Conservation (phyloP, 2,888 invertebrate species). For the Dolichomitus sp. region DNA sequence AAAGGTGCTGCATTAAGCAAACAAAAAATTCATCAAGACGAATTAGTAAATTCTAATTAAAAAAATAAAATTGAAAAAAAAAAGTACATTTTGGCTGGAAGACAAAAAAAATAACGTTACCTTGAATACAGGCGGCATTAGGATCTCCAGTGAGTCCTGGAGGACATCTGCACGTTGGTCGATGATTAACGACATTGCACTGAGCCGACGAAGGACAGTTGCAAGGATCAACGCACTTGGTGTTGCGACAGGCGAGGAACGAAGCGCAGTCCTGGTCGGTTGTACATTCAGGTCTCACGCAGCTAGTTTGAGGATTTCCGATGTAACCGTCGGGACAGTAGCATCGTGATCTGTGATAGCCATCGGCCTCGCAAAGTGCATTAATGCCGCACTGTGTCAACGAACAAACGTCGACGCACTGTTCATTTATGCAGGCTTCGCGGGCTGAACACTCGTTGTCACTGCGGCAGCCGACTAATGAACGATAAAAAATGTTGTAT, state of each 20-base stretch:
- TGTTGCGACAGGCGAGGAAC: constrained; percentile 92
- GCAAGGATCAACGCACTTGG: constrained; percentile 94
- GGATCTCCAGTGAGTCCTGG: constrained; percentile 94
- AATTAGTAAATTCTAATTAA: constrained; percentile 22
- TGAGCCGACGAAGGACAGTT: constrained; percentile 93
- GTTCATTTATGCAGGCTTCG: constrained; percentile 93
- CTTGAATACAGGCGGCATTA: constrained; percentile 88
- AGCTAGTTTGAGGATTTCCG: constrained; percentile 93
- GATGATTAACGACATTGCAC: constrained; percentile 93
- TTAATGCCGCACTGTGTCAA: constrained; percentile 93
- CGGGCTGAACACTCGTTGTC: constrained; percentile 94
- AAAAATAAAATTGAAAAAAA: background rate
- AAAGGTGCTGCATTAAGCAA: constrained; percentile 85
- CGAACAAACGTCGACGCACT: constrained; percentile 93
- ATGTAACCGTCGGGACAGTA: constrained; percentile 92
- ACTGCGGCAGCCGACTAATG: constrained; percentile 93
- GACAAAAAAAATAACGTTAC: background rate
- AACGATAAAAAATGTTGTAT: background rate
- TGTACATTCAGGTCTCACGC: constrained; percentile 93
- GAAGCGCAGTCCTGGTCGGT: constrained; percentile 92
- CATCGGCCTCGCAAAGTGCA: constrained; percentile 92
- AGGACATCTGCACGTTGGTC: constrained; percentile 93
- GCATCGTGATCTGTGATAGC: constrained; percentile 93
- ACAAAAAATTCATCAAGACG: constrained; percentile 40
- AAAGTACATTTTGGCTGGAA: background rate